Evolutionary conservation across 1,140 invertebrate species (phyloP), one percentile per base, ranked within the genome.

Genomic region (Tetragnatha versicolor): DNA sequence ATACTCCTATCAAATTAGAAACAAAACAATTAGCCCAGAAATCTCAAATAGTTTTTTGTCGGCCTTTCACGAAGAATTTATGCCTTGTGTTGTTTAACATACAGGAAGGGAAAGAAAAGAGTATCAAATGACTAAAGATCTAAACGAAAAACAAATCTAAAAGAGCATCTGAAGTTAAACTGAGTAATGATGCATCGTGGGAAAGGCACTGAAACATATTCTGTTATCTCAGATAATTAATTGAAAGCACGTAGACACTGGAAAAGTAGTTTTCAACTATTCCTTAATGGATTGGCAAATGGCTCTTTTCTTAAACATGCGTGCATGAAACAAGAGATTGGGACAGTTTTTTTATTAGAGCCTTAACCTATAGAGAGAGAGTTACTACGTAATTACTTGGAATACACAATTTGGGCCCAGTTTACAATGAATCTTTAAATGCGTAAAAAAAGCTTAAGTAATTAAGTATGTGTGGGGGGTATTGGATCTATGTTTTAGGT

Each of bases 241-340:
- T 66, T 66, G 29, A 49, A n/a, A 66, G 63, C 25, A 66, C 63
- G 17, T 66, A 47, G 63, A 47, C 22, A 22, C 39, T 66, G 42
- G 39, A 31, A 51, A 47, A 66, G 39, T 17, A 49, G 42, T 49
- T 49, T 4, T 27, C 14, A 27, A 10, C 39, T 12, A 66, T 20
- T 45, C 42, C 42, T 66, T 66, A 66, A 66, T 66, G 63, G 63
- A 66, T 47, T 31, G 63, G 63, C 20, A 66, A 66, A 66, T 66
- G 39, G 25, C 45, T 29, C 37, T 66, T 58, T 33, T 58, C 55
- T 51, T 10, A 58, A 58, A 58, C 55, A 58, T 33, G 55, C 55
- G 35, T 31, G 35, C 17, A 58, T 58, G 55, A 33, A 58, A 58
- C 55, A 58, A 58, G 55, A 58, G 17, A 35, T 58, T 31, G 2